Percentiles rank a stretch among this genome's conserved stretches.
Evolutionary conservation across 2,888 invertebrate genomes (phyloP).

Genomic region (Epinotia demarniana): DNA sequence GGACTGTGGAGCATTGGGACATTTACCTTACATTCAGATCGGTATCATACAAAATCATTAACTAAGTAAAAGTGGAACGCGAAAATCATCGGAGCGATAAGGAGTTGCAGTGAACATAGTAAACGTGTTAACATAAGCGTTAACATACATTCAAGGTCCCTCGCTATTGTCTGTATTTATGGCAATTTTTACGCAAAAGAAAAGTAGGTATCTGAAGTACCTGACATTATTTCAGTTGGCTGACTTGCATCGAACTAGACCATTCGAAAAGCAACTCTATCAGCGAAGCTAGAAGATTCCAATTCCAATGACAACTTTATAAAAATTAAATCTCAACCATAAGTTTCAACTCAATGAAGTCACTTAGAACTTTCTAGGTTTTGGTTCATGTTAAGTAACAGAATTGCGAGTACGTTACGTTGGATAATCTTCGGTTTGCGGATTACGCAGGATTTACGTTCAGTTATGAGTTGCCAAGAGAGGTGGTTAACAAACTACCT

Average conservation of each 20-base stretch:
- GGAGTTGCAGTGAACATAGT: constrained; percentile 2
- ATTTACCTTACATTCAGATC: constrained; percentile 1
- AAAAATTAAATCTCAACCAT: too few species aligned
- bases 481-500: neutral
- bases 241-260: too few species aligned
- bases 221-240: too few species aligned
- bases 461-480: constrained; percentile 17
- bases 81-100: constrained; percentile 16
- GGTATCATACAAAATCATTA: constrained; percentile 2
- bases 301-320: too few species aligned
- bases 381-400: constrained; percentile 11
- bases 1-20: too few species aligned
- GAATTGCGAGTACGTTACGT: neutral
- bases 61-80: constrained; percentile 21
- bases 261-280: too few species aligned
- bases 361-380: neutral
- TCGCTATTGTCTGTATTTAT: neutral
- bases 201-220: too few species aligned
- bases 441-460: neutral
- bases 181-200: neutral
- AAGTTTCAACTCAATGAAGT: neutral
- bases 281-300: too few species aligned
- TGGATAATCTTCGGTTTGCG: constrained; percentile 3
- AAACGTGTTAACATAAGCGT: constrained; percentile 2
- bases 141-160: constrained; percentile 5